phyloP scores from a whole-genome alignment of 2,113 vertebrate genomes.

The Elaphurus davidianus region DNA sequence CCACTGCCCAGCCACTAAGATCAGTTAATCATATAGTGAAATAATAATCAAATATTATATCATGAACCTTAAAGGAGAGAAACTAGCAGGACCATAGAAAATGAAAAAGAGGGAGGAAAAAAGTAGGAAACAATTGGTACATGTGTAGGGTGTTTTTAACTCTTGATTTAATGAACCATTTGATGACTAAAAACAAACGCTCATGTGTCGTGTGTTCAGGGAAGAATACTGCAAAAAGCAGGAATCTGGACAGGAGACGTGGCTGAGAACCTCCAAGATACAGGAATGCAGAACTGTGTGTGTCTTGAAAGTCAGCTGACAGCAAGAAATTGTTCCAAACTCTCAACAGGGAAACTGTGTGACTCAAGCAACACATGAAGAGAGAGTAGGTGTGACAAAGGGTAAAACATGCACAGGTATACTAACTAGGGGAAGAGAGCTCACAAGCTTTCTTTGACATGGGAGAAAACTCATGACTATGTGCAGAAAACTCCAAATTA shows the following conservation, averaged over 20 bases:
- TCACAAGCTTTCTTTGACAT: not conserved
- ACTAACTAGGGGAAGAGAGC: not conserved
- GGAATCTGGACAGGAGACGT: not conserved
- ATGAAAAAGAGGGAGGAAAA: not conserved
- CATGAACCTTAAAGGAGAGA: not conserved
- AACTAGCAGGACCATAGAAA: not conserved
- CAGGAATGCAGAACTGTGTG: not conserved
- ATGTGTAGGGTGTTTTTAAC: not conserved
- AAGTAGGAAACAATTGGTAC: not conserved
- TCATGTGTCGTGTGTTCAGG: not conserved
- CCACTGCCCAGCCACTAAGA: not conserved
- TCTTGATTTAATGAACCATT: not conserved
- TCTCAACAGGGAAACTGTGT: not conserved
- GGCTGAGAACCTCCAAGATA: not conserved
- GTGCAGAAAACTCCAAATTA: not conserved
- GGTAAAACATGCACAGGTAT: not conserved
- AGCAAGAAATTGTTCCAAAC: not conserved
- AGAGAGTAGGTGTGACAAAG: not conserved
- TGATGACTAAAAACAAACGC: not conserved
- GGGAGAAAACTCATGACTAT: not conserved
- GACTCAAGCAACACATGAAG: not conserved
- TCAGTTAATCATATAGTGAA: not conserved
- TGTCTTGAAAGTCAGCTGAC: not conserved
- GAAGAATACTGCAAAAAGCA: not conserved
- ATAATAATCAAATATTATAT: not conserved